Conservation (phyloP, 1,140 invertebrate species). For the Halesus radiatus region DNA sequence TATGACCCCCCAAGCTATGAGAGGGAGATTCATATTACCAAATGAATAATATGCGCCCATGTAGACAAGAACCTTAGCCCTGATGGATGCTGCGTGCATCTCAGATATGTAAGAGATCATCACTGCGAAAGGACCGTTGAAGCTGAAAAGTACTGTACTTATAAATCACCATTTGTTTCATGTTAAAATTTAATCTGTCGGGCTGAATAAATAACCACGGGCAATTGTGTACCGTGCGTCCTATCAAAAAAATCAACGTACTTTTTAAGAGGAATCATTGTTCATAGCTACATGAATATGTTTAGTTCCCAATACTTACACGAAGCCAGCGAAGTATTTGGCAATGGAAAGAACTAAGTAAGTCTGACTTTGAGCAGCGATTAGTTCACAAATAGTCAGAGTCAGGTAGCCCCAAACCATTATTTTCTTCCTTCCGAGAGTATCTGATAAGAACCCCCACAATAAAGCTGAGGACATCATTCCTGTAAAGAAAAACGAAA, state of each 20-base stretch:
- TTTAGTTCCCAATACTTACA: slow-evolving; percentile 71
- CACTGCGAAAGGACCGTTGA: slow-evolving; percentile 81
- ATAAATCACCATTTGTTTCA: too few species aligned
- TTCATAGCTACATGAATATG: too few species aligned
- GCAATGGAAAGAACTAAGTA: slow-evolving; percentile 79
- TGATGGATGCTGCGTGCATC: slow-evolving; percentile 74
- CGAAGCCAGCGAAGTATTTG: slow-evolving; percentile 82
- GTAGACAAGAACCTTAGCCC: slow-evolving; percentile 75
- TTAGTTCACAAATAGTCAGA: slow-evolving; percentile 77
- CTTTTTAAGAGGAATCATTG: too few species aligned
- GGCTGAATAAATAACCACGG: too few species aligned
- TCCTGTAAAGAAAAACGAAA: slow-evolving; percentile 66
- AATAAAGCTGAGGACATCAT: slow-evolving; percentile 86
- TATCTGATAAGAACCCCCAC: slow-evolving; percentile 88
- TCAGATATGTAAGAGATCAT: slow-evolving; percentile 80
- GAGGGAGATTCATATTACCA: slow-evolving; percentile 70
- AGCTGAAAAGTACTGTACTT: slow-evolving; percentile 65
- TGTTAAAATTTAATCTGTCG: too few species aligned
- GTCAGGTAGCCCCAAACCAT: slow-evolving; percentile 80
- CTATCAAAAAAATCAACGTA: too few species aligned
- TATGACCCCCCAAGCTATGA: slow-evolving; percentile 71
- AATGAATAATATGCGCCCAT: slow-evolving; percentile 75
- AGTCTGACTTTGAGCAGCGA: slow-evolving; percentile 78
- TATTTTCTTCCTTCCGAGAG: slow-evolving; percentile 78
- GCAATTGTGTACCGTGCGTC: too few species aligned